Evolutionary conservation across 2,113 vertebrate species (phyloP).

Genomic region (Syngnathus scovelli): DNA sequence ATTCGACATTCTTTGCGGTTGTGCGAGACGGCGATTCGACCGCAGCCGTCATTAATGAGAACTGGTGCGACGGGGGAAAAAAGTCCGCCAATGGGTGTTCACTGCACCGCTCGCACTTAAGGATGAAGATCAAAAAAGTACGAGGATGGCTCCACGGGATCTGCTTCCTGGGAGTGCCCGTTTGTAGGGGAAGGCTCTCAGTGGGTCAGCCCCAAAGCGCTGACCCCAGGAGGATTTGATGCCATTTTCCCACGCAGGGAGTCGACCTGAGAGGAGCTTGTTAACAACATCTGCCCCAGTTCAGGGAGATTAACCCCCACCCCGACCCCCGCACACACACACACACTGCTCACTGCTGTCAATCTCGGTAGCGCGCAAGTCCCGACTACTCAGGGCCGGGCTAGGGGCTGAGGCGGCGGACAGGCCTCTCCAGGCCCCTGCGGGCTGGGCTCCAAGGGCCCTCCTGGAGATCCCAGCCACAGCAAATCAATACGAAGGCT

Average conservation of each 20-base stretch:
- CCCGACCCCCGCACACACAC: constrained; percentile 48
- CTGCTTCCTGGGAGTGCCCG: background rate
- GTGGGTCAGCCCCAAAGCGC: constrained; percentile 71
- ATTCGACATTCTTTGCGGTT: constrained; percentile 69
- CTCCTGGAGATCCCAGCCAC: constrained; percentile 38
- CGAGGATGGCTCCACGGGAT: constrained; percentile 29
- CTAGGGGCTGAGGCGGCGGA: constrained; percentile 40
- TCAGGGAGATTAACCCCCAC: constrained; percentile 73
- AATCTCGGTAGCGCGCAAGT: constrained; percentile 57
- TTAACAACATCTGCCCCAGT: constrained; percentile 79
- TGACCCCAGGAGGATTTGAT: constrained; percentile 77
- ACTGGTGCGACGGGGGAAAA: constrained; percentile 51
- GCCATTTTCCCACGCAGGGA: constrained; percentile 77
- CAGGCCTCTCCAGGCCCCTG: constrained; percentile 38
- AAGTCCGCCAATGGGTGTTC: constrained; percentile 35
- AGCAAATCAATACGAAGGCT: constrained; percentile 41
- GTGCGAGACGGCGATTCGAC: constrained; percentile 54
- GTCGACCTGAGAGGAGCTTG: constrained; percentile 75
- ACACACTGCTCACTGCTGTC: constrained; percentile 55
- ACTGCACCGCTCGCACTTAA: constrained; percentile 23
- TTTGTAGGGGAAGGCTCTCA: constrained; percentile 6
- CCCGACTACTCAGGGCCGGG: constrained; percentile 48
- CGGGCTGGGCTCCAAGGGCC: constrained; percentile 30
- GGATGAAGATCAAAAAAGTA: constrained; percentile 18
- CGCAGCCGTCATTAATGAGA: constrained; percentile 63